phyloP scores from a whole-genome alignment of 2,113 vertebrate species.

The Isurus oxyrinchus region DNA sequence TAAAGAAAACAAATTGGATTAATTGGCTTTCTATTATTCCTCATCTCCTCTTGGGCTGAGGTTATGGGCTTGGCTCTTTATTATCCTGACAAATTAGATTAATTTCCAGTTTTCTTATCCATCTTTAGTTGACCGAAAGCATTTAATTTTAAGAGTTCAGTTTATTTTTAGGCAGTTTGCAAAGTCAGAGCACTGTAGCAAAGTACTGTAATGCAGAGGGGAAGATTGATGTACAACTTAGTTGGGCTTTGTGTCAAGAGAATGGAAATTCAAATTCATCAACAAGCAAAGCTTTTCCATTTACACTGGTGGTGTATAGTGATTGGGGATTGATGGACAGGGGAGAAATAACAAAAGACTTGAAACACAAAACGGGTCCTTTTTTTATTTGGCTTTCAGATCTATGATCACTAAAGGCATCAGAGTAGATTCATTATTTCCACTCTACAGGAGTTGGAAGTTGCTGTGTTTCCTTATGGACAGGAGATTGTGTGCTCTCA shows the following conservation, averaged over 20 bases:
- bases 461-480: background rate
- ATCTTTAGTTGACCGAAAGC: background rate
- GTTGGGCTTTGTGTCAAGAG: background rate
- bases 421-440: background rate
- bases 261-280: background rate
- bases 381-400: background rate
- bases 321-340: background rate
- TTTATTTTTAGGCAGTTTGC: background rate
- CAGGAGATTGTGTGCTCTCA: background rate
- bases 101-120: background rate
- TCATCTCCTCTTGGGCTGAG: background rate
- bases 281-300: background rate
- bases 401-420: background rate
- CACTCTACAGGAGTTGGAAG: background rate
- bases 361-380: background rate
- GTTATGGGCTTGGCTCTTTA: background rate
- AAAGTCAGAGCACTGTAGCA: conserved; percentile 3
- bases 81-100: background rate
- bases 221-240: background rate
- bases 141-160: background rate
- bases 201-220: background rate
- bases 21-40: background rate
- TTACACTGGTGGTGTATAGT: background rate
- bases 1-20: background rate
- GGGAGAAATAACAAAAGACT: background rate